Conservation (phyloP, 2,113 vertebrate genomes). For the Anguilla rostrata region DNA sequence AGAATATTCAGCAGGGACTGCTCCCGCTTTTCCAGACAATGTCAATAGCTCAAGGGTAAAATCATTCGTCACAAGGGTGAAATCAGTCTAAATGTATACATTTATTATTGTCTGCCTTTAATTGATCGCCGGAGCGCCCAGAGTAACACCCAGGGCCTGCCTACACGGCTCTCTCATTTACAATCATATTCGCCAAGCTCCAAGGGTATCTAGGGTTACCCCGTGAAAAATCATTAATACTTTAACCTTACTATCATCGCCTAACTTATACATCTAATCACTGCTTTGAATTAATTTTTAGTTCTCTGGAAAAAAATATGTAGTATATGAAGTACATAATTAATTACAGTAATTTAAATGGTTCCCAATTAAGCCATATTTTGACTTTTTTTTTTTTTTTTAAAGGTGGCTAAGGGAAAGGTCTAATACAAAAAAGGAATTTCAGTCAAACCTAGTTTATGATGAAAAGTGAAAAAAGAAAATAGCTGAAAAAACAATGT, state of each 20-base stretch:
- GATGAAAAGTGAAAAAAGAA: too few species aligned
- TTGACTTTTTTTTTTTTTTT: too few species aligned
- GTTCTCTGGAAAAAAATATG: background rate
- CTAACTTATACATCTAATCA: background rate
- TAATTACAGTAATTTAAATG: too few species aligned
- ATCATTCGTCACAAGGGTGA: slow-evolving; percentile 71
- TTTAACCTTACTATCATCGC: background rate
- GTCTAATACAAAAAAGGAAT: too few species aligned
- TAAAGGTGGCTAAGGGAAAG: background rate
- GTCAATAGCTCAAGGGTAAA: slow-evolving; percentile 79
- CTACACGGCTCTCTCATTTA: slow-evolving; percentile 72
- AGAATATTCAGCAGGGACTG: slow-evolving; percentile 75
- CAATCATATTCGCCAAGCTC: slow-evolving; percentile 64
- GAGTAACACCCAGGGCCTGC: slow-evolving; percentile 74
- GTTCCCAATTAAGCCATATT: too few species aligned
- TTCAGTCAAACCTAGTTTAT: too few species aligned
- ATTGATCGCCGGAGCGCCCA: slow-evolving; percentile 66
- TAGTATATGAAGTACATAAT: too few species aligned
- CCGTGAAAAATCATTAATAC: slow-evolving; percentile 40
- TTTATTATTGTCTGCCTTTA: slow-evolving; percentile 78
- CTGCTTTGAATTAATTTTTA: background rate
- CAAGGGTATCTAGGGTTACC: slow-evolving; percentile 62
- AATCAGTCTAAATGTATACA: slow-evolving; percentile 76
- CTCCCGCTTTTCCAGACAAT: slow-evolving; percentile 72
- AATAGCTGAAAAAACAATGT: too few species aligned